Evolutionary conservation across 2,888 invertebrate species (phyloP), one percentile per base, ranked within the genome.

Genomic region (Melanchra persicariae): DNA sequence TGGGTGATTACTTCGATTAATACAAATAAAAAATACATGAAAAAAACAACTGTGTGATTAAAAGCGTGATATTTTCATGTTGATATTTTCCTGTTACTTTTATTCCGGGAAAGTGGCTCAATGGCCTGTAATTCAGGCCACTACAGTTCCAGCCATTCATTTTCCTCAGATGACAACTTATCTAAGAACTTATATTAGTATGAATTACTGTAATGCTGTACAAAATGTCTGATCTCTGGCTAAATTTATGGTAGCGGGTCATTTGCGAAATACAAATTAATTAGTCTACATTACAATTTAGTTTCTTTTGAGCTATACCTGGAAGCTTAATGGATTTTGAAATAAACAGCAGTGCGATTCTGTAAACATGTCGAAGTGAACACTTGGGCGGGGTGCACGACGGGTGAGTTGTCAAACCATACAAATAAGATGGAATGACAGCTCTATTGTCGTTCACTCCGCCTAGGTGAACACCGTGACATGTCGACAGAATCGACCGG

Each of bases 111-210:
- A 74, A 63, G 5, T 17, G 12, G 1, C 55, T 57, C 43, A 57
- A 57, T 52, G 30, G 19, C 54, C 30, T 59, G 30, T 69, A 37
- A 74, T 77, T 54, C 43, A 55, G 54, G 70, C 9, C 70, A 77
- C 67, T 8, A 47, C 15, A 43, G 24, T 69, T 47, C 47, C 45
- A 67, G 12, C 19, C n/a, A 54, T 55, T 70, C 1, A 70, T 76
- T 58, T 51, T 47, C 40, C 34, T 26, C 12, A 57, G 45, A 45
- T 51, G 22, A 26, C 55, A 45, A 45, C 26, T 61, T 51, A 34
- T 15, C 45, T 57, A 24, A 9, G 51, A 58, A 70, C n/a, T 52
- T 62, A 37, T 58, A 77, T 62, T 62, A 49, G 26, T 52, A 34
- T 52, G 34, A 51, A 49, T 57, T 26, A 57, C 70, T 52, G 43